Evolutionary conservation across 2,113 vertebrate genomes (phyloP).

Genomic region (Plotosus lineatus): DNA sequence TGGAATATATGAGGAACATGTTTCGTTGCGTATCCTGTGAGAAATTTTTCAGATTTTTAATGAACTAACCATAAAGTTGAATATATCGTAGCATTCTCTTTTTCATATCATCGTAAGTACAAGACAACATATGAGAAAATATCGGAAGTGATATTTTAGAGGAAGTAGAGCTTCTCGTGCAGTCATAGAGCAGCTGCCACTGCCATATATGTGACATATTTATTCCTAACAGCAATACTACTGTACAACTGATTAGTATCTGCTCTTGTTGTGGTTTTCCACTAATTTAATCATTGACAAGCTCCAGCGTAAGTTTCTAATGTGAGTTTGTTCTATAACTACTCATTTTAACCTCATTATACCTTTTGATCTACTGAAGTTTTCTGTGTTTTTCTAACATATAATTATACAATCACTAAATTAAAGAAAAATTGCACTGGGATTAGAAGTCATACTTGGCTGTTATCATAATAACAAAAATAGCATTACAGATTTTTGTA

Average conservation of each 20-base stretch:
- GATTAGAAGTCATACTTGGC: not conserved
- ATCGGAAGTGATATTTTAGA: too few species aligned
- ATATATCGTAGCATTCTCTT: too few species aligned
- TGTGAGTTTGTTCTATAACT: not conserved
- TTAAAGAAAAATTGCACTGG: not conserved
- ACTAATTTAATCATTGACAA: not conserved
- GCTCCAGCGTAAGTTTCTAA: not conserved
- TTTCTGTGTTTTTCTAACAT: not conserved
- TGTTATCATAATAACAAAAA: not conserved
- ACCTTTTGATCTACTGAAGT: not conserved
- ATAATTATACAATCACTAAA: constrained; percentile 16
- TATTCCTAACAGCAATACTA: not conserved
- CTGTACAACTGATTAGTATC: not conserved
- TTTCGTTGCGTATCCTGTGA: too few species aligned
- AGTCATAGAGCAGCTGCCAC: too few species aligned
- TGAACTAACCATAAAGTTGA: too few species aligned
- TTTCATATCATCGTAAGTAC: too few species aligned
- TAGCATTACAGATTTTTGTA: constrained; percentile 3
- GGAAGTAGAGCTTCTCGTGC: too few species aligned
- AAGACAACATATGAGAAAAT: too few species aligned
- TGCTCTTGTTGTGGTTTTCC: not conserved
- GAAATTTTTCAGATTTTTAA: too few species aligned
- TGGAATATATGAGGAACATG: too few species aligned
- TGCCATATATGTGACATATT: not conserved
- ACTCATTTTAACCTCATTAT: not conserved